Conservation (phyloP, 2,797 vertebrate species). For the Tolypeutes matacus region DNA sequence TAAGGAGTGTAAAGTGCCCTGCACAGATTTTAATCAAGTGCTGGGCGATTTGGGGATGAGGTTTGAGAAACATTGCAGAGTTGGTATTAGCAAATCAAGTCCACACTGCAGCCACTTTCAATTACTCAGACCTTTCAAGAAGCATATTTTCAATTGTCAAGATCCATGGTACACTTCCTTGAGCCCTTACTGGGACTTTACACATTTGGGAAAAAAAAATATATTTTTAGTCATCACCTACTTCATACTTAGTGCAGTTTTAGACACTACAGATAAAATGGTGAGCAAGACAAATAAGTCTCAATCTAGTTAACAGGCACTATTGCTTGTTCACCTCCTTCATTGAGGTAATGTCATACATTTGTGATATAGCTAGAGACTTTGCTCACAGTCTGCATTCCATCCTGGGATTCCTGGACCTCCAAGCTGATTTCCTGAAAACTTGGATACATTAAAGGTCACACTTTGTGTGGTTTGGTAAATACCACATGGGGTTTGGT, state of each 20-base stretch:
- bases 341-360: too few species aligned
- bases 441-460: neutral
- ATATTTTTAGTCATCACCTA: neutral
- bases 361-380: too few species aligned
- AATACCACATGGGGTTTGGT: neutral
- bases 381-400: neutral
- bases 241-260: neutral
- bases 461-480: slow-evolving; percentile 12
- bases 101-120: neutral
- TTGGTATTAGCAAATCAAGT: too few species aligned
- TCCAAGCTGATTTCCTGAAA: neutral
- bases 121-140: neutral
- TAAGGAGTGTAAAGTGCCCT: neutral
- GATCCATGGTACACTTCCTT: neutral
- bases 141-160: neutral
- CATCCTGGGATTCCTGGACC: neutral
- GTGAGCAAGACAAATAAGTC: neutral
- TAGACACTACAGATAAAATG: neutral
- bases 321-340: neutral
- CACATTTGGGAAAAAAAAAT: neutral
- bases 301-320: neutral
- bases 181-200: neutral
- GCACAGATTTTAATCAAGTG: neutral
- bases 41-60: neutral
- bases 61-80: neutral